Evolutionary conservation across 2,797 vertebrate genomes (phyloP), one percentile per base, ranked within the genome.

Genomic region (Hyperoplus immaculatus): DNA sequence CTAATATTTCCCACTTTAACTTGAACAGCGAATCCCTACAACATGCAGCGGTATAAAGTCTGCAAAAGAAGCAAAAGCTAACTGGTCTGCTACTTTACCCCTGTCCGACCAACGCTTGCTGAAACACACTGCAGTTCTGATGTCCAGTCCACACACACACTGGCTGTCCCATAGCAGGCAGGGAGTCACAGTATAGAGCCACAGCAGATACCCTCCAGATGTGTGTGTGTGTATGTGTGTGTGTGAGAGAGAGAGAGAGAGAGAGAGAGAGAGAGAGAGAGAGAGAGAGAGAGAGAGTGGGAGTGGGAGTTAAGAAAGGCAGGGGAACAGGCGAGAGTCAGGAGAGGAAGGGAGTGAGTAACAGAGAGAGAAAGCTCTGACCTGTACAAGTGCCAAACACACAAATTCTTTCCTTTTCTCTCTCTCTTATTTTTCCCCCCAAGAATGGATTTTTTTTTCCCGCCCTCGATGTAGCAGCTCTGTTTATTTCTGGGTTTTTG

Each of bases 201-300:
- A 93, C 90, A 77, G 61, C 82, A 95, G 95, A 96, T 93, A 93
- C 93, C 94, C 95, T 96, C 96, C 96, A 97, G 96, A 97, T 97
- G 96, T 97, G 29, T 29, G 21, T 21, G 21, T 21, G 21, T 21
- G 21, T 21, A 2, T 21, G 21, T 21, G 21, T 21, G 21, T 21
- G 29, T 29, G 29, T 29, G 90, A 76, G 77, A 79, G 81, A 78
- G 80, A 74, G 80, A 74, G 89, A 78, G 82, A 68, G 88, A 86
- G 88, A 56, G 80, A 72, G 88, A 89, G 82, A 79, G 83, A 77
- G 83, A 85, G 81, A 29, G 29, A 29, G 29, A 29, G 29, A 29
- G 93, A 90, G 90, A 77, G 77, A 79, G 81, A 78, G 80, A 74
- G 89, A 78, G 82, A 68, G 88, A 86, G 88, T 58, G 80, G 74